A percentile compares a stretch with the other conserved stretches of the same genome.
Evolutionary conservation across 92 coral and sea anemone genomes (phyloP).

Genomic region (Porites evermanni): DNA sequence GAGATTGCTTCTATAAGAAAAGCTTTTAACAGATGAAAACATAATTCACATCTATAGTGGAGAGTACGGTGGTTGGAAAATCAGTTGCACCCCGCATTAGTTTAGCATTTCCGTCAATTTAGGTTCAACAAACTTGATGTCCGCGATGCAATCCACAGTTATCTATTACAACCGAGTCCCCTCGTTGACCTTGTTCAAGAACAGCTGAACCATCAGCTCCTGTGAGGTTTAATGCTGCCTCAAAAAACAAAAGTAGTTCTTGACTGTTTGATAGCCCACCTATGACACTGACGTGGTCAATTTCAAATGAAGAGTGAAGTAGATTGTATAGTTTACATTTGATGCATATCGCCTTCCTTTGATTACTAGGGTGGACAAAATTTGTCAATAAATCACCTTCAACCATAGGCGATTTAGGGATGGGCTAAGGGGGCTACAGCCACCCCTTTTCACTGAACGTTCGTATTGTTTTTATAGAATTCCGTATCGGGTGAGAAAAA

Average conservation of each 20-base stretch:
- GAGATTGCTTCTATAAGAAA: constrained; percentile 17
- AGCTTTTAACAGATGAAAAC: constrained; percentile 42
- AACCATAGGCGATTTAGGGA: too few species aligned
- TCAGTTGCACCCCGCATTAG: constrained; percentile 5
- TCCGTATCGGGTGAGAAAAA: too few species aligned
- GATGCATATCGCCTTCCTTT: constrained; percentile 36
- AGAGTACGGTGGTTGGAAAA: constrained; percentile 63
- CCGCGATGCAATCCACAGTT: constrained; percentile 74
- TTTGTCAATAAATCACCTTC: too few species aligned
- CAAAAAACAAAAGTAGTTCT: constrained; percentile 49
- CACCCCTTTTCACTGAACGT: too few species aligned
- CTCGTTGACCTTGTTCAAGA: constrained; percentile 8
- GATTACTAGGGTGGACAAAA: too few species aligned
- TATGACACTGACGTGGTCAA: constrained; percentile 16
- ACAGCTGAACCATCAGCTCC: constrained; percentile 30
- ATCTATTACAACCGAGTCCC: constrained; percentile 53
- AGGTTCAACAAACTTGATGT: constrained; percentile 6
- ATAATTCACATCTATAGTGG: constrained; percentile 50
- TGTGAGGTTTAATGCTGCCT: constrained; percentile 27
- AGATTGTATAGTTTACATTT: constrained; percentile 59
- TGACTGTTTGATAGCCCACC: constrained; percentile 45
- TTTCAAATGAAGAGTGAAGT: constrained; percentile 46
- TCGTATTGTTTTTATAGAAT: too few species aligned
- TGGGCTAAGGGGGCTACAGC: too few species aligned
- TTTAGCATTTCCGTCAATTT: constrained; percentile 19